A percentile compares a stretch with the other conserved stretches of the same genome.
These are phyloP conservation scores for Crotophaga sulcirostris DNA, from an alignment of 2,113 vertebrate genomes.

Conservation along the genomic window DNA sequence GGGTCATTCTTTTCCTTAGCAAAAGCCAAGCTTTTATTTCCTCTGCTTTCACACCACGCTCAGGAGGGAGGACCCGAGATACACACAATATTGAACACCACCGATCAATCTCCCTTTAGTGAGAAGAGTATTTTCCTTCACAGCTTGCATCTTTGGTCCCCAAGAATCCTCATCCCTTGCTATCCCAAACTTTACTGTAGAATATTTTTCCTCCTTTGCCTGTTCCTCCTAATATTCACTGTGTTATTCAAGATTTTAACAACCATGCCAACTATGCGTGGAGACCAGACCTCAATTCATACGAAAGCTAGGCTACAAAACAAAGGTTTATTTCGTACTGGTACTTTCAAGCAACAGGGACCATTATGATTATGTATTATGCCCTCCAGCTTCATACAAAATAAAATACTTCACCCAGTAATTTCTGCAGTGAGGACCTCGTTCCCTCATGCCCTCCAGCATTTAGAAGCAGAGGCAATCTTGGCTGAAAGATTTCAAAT, in stretches of 20 bases:
- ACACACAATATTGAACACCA: background rate
- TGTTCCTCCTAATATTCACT: background rate
- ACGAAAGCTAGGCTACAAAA: background rate
- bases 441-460: background rate
- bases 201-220: background rate
- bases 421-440: background rate
- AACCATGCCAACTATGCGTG: background rate
- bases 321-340: background rate
- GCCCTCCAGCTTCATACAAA: background rate
- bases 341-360: background rate
- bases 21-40: constrained; percentile 44
- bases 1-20: constrained; percentile 39
- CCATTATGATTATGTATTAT: rapidly evolving
- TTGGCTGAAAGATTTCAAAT: background rate
- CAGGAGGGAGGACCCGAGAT: background rate
- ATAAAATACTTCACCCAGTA: background rate
- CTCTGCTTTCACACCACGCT: background rate
- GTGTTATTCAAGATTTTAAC: background rate
- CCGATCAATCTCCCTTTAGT: background rate
- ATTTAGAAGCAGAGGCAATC: background rate
- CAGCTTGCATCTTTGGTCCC: background rate
- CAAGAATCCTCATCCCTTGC: background rate
- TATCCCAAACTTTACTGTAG: background rate
- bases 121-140: background rate
- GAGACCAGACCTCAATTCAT: background rate